A percentile compares a stretch with the other conserved stretches of the same genome.
phyloP scores from a whole-genome alignment of 2,797 vertebrate genomes.

The Lepilemur ruficaudatus region DNA sequence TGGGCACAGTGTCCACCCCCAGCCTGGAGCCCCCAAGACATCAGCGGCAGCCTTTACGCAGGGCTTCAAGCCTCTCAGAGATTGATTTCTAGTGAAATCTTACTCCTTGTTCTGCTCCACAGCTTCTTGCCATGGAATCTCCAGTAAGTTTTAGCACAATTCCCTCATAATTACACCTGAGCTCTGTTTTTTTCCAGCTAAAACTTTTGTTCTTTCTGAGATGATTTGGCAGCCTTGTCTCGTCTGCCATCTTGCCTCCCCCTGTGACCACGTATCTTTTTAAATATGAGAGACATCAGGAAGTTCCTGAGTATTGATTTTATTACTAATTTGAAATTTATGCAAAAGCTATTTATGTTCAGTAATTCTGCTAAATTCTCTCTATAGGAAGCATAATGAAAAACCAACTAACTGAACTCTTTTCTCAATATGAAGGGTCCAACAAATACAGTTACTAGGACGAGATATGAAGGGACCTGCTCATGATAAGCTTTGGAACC shows the following conservation, averaged over 20 bases:
- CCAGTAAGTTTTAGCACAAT: too few species aligned
- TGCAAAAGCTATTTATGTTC: background rate
- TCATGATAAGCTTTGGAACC: constrained; percentile 99
- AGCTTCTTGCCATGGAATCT: too few species aligned
- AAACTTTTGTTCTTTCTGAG: too few species aligned
- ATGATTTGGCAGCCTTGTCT: background rate
- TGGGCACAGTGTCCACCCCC: too few species aligned
- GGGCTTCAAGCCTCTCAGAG: too few species aligned
- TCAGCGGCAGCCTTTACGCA: too few species aligned
- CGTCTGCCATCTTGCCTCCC: background rate
- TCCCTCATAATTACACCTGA: too few species aligned
- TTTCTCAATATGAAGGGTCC: constrained; percentile 87
- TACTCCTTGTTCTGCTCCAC: too few species aligned
- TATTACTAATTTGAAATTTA: background rate
- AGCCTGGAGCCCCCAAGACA: too few species aligned
- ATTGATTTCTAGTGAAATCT: too few species aligned
- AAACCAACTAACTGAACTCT: constrained; percentile 33
- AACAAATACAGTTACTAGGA: constrained; percentile 97
- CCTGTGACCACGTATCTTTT: background rate
- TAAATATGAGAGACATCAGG: background rate
- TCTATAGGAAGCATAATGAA: background rate
- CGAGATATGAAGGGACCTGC: constrained; percentile 99
- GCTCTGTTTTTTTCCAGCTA: too few species aligned
- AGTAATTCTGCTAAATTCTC: constrained; percentile 40
- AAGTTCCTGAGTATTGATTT: constrained; percentile 34